Base-by-base conservation (phyloP, 1,140 invertebrate genomes). In the Pseudomyrmex pallidus region DNA sequence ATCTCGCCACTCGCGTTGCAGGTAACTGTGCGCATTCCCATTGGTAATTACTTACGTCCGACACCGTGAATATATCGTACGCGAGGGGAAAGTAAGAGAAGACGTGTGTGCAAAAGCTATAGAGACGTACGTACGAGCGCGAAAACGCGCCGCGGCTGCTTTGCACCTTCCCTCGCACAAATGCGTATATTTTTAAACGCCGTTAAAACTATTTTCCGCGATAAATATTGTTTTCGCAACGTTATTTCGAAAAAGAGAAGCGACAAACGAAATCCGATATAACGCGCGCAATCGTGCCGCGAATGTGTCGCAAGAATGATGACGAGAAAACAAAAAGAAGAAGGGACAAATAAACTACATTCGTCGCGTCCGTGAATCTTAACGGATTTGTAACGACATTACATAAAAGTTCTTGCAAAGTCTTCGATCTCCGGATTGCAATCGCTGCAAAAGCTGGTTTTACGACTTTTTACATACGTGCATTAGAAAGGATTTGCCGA, bases 11-110 rank as follows among this genome's bases (percentile, higher is more conserved):
- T 57, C 17, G 17, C 64, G 72, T 73, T 73, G 80, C 66, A 9
- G 48, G n/a, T 86, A 86, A 77, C 25, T 17, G 63, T 46, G 62
- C 25, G 52, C 54, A 50, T 87, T 85, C 73, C 82, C 52, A 82
- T 25, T 5, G 44, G 50, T 86, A 83, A 86, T 83, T 83, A 63
- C 84, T 70, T 59, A 54, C 66, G 76, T 50, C 76, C 66, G 54
- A 80, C 54, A 44, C 35, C 25, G 44, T 25, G 44, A 63, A 59
- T 50, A 73, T 64, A 64, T 86, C 64, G 70, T 54, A 12, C 35
- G 48, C 15, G 44, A 73, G 9, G 64, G 57, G 61, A 86, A 77
- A 73, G 66, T 67, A 25, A 48, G 52, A 54, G 66, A 80, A 85
- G 66, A 72, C 46, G 35, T 72, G 12, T 35, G 5, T 54, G 44